Base-by-base conservation (phyloP, 2,797 vertebrate genomes). In the Eptatretus atami region DNA sequence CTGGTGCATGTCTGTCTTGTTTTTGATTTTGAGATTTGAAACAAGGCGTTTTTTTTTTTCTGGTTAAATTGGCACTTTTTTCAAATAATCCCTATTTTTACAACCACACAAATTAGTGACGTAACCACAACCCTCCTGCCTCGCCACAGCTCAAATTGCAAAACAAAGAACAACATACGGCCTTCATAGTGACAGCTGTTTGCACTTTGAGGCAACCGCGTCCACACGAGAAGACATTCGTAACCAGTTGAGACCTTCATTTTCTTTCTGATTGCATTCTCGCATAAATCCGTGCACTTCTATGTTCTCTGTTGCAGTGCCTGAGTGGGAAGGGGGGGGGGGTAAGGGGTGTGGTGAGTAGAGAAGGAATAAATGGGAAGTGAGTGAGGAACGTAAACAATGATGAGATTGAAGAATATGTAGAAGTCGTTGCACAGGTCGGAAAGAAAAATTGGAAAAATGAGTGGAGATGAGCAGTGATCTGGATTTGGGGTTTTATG, bases 261-360 rank as follows among this genome's bases (percentile, higher is more conserved):
- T 95, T 82, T 88, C 76, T 95, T 95, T 60, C 88, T 77, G 69
- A 95, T 94, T 61, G 87, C 78, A 0, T 96, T 96, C 71, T 96
- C 0, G 88, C 90, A 0, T 94, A 94, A 1, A 95, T 84, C 2
- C 85, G 73, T 0, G 90, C 88, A 6, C 79, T 15, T 95, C 90
- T 69, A 95, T 84, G 0, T 93, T 95, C 69, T 95, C 79, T 95
- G 87, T 67, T 87, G 86, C 54, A 95, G 77, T 13, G 87, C 87
- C 88, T 95, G 73, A 6, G 9, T 19, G n/a, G 63, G 1, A 24
- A 44, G 64, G 65, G 15, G n/a, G 11, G 53, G 0, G 0, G 54
- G 54, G 2, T 13, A 15, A 15, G n/a, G 3, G 3, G 54, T 13
- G 15, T 13, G 54, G 54, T 13, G 54, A 24, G 55, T 15, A 60